phyloP scores from a whole-genome alignment of 2,797 vertebrate species.

The Microhierax caerulescens region DNA sequence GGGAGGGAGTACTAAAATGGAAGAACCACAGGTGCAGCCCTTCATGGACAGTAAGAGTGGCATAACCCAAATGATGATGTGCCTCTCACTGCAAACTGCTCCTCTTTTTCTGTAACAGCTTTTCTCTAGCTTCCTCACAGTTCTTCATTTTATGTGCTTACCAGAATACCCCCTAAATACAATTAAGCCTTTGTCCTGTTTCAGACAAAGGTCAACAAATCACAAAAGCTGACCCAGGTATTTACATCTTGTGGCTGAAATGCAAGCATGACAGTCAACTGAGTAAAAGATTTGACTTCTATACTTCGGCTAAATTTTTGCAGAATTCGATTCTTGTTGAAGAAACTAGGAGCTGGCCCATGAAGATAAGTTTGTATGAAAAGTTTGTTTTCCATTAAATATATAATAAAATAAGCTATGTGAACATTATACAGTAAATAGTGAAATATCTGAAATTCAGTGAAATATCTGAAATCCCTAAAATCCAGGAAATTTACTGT shows the following conservation, averaged over 20 bases:
- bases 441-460: background rate
- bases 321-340: background rate
- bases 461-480: background rate
- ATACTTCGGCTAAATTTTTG: background rate
- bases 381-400: background rate
- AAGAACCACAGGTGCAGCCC: background rate
- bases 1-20: background rate
- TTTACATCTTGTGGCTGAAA: accelerated
- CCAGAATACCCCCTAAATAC: background rate
- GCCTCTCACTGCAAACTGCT: background rate
- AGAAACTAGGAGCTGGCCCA: background rate
- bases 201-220: background rate
- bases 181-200: background rate
- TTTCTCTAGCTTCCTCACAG: background rate
- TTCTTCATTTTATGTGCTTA: background rate
- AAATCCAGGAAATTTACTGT: background rate
- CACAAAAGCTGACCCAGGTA: background rate
- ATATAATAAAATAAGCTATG: background rate
- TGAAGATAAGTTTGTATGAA: background rate
- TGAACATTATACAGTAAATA: background rate
- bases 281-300: background rate
- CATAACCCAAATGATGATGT: background rate
- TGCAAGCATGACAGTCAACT: background rate
- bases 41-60: background rate
- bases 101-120: background rate